phyloP scores from a whole-genome alignment of 2,113 vertebrate genomes.

The Anguilla rostrata region DNA sequence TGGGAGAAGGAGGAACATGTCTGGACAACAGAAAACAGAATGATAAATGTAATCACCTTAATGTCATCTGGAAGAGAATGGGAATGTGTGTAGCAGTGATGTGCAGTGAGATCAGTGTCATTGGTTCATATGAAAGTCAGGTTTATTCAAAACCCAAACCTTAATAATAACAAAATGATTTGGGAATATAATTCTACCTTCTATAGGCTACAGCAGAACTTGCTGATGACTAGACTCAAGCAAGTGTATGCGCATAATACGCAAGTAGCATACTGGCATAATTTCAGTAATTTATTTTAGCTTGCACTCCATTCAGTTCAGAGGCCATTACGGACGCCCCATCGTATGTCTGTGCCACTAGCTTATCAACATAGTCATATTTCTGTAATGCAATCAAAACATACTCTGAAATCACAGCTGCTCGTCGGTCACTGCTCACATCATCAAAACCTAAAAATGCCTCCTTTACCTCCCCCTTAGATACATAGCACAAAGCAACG shows the following conservation, averaged over 20 bases:
- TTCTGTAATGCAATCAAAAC: conserved; percentile 6
- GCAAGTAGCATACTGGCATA: too few species aligned
- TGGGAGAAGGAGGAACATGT: conserved; percentile 51
- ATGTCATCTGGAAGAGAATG: conserved; percentile 39
- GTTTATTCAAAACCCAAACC: too few species aligned
- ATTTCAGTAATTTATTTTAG: too few species aligned
- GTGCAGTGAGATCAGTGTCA: too few species aligned
- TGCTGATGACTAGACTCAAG: too few species aligned
- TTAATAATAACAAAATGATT: too few species aligned
- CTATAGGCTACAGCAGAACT: too few species aligned
- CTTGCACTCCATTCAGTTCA: background rate
- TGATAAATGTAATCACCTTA: conserved; percentile 54
- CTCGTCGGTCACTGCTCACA: background rate
- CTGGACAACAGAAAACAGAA: conserved; percentile 58
- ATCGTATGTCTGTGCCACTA: conserved; percentile 14
- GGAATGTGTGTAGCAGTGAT: background rate
- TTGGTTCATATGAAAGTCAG: too few species aligned
- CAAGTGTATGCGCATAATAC: too few species aligned
- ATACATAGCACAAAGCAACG: background rate
- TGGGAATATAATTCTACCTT: too few species aligned
- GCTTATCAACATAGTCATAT: conserved; percentile 5
- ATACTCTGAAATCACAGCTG: background rate
- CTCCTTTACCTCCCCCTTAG: background rate
- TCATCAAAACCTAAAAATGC: conserved; percentile 12
- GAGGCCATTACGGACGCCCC: background rate